Evolutionary conservation across 1,140 invertebrate genomes (phyloP), one percentile per base, ranked within the genome.

Genomic region (Euura saliciscinereae): DNA sequence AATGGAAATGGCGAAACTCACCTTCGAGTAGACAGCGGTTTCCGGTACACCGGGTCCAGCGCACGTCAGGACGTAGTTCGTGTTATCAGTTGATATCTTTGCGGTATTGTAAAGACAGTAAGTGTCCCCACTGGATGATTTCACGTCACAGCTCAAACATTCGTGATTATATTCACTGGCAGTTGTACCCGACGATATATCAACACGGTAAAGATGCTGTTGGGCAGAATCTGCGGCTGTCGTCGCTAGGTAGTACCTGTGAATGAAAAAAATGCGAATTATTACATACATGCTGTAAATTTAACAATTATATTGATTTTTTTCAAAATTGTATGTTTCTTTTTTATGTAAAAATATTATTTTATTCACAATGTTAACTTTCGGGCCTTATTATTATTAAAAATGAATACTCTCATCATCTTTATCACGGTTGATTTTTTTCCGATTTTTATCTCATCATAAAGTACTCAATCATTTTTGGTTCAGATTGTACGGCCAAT

Each of bases 21-120:
- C 86, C 74, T 72, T 82, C 71, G 81, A 77, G 89, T 89, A 77
- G 84, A 88, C 75, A 84, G 84, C 81, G 70, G 91, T 90, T 68
- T 85, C 88, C 2, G 90, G 90, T 51, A 93, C 91, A 74, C 89
- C 89, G 1, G 93, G 94, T n/a, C 94, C 94, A 45, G 84, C 89
- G 80, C 97, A 98, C 66, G 90, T 91, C 64, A 96, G 85, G 3
- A 91, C 89, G 80, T 94, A 93, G 79, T 92, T 90, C 1, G 90
- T 89, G 46, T 89, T 91, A 68, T 91, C 89, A 46, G 87, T 88
- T 79, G 93, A 95, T 76, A 97, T 92, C 44, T 89, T 88, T 1
- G 90, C 93, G 6, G 92, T 91, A 78, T 93, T 90, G 84, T 91
- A 92, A 77, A 94, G 85, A 83, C 92, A 94, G 5, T 85, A 80